phyloP scores from a whole-genome alignment of 2,113 vertebrate species.

The Lycaon pictus region DNA sequence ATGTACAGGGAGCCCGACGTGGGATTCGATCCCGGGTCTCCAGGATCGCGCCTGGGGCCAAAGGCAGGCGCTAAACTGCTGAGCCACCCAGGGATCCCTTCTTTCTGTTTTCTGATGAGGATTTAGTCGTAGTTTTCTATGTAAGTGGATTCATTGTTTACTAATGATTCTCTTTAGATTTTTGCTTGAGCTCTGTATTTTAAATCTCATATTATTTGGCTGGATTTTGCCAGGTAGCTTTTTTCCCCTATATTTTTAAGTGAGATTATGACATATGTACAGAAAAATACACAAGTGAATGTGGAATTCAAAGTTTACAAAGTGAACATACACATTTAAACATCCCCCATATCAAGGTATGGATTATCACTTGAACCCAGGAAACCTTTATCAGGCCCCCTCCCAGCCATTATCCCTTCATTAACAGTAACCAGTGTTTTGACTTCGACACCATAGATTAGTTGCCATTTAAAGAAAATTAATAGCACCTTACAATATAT shows the following conservation, averaged over 20 bases:
- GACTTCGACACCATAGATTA: background rate
- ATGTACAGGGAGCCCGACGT: too few species aligned
- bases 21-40: too few species aligned
- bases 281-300: background rate
- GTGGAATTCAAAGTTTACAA: background rate
- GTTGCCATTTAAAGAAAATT: background rate
- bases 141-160: background rate
- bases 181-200: background rate
- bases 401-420: background rate
- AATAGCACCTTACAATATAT: background rate
- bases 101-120: background rate
- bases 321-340: background rate
- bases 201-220: background rate
- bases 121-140: background rate
- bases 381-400: background rate
- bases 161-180: background rate
- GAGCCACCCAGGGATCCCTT: background rate
- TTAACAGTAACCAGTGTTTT: background rate
- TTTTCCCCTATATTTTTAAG: background rate
- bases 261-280: background rate
- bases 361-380: background rate
- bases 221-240: background rate
- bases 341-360: background rate
- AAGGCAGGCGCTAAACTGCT: too few species aligned
- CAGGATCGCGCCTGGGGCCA: too few species aligned